Percentiles rank a stretch among this genome's conserved stretches.
phyloP scores from a whole-genome alignment of 2,888 invertebrate genomes.

The Acrobeloides nanus region DNA sequence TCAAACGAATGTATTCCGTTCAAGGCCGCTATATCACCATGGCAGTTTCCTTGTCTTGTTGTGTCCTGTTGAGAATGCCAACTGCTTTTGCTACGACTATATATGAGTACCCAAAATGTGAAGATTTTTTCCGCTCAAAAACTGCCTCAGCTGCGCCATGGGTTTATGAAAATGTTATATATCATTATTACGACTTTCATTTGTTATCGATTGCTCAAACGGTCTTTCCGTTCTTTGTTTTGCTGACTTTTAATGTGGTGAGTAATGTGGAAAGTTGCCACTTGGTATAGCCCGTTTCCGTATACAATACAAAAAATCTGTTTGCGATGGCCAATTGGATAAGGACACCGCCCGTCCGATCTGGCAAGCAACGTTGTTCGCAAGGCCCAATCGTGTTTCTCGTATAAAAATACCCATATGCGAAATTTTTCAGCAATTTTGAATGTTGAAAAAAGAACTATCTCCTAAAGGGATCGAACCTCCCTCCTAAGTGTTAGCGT shows the following conservation, averaged over 20 bases:
- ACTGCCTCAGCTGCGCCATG: slow-evolving; percentile 25
- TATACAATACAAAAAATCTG: no score
- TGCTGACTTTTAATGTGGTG: slow-evolving; percentile 36
- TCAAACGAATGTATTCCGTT: slow-evolving; percentile 39
- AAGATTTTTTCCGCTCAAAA: slow-evolving; percentile 40
- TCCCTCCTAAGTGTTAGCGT: no score
- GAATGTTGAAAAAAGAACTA: no score
- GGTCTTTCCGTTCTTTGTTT: slow-evolving; percentile 44
- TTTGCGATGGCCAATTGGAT: no score
- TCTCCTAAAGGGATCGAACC: no score
- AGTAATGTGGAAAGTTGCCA: slow-evolving; percentile 8
- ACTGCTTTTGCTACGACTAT: slow-evolving; percentile 38
- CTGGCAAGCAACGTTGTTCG: no score
- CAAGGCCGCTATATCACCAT: slow-evolving; percentile 43
- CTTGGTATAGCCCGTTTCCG: no score
- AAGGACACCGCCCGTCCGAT: no score
- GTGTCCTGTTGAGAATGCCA: slow-evolving; percentile 35
- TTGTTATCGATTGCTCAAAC: slow-evolving; percentile 46
- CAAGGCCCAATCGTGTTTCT: no score
- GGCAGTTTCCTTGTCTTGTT: slow-evolving; percentile 27
- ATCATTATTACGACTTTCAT: slow-evolving; percentile 46
- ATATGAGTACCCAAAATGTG: slow-evolving; percentile 35
- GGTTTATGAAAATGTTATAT: slow-evolving; percentile 25
- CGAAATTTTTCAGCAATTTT: no score
- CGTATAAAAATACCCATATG: no score